Percentiles rank a stretch among this genome's conserved stretches.
These are phyloP conservation scores for Vidua chalybeata DNA, from an alignment of 2,113 vertebrate species.

Conservation along the genomic window DNA sequence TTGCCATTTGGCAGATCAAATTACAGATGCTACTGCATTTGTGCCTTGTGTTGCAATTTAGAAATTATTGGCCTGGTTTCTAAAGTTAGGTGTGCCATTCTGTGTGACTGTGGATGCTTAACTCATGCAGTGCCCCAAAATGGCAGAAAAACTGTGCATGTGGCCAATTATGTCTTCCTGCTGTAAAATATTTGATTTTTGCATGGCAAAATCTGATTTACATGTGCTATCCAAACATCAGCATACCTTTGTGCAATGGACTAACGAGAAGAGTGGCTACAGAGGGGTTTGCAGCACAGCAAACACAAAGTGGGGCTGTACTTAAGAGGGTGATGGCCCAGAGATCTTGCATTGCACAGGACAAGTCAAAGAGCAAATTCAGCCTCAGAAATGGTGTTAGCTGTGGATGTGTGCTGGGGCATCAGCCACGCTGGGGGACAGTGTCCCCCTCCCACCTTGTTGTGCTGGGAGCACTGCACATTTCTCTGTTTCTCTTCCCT, in stretches of 20 bases:
- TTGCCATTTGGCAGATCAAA: background rate
- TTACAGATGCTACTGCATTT: background rate
- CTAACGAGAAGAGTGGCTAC: background rate
- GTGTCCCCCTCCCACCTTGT: background rate
- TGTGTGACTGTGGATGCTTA: background rate
- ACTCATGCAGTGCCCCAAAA: background rate
- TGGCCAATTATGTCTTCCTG: background rate
- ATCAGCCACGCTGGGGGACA: accelerated
- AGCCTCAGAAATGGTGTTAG: background rate
- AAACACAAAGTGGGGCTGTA: background rate
- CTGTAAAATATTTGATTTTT: background rate
- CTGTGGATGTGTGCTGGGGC: background rate
- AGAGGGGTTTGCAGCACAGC: background rate
- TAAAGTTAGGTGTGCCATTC: background rate
- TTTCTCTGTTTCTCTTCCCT: background rate
- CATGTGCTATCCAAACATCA: background rate
- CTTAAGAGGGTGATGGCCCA: background rate
- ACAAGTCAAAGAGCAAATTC: background rate
- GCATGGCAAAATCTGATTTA: background rate
- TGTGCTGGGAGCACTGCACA: background rate
- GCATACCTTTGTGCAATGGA: background rate
- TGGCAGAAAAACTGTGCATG: accelerated
- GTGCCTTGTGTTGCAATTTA: background rate
- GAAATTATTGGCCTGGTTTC: background rate
- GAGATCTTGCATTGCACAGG: background rate